Conservation (phyloP, 2,888 invertebrate species). For the Pollenia angustigena region DNA sequence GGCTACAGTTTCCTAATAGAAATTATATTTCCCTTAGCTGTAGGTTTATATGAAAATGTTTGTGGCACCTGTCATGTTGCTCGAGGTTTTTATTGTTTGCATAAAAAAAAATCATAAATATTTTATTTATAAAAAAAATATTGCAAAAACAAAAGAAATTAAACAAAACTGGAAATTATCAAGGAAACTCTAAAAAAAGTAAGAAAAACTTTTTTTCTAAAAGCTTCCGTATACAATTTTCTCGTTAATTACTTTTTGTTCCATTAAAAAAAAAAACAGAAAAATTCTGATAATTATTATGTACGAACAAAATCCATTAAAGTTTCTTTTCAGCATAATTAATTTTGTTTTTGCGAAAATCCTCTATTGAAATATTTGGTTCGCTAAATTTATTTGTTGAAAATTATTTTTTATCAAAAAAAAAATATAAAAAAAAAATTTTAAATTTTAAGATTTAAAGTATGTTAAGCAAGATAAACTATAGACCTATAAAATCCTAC, state of each 20-base stretch:
- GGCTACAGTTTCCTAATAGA: slow-evolving; percentile 1
- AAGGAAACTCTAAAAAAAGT: background rate
- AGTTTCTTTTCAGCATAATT: background rate
- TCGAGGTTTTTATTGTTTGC: too few relatives aligned
- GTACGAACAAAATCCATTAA: slow-evolving; percentile 2
- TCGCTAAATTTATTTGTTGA: too few relatives aligned
- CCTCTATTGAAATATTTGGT: too few relatives aligned
- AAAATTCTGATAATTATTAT: background rate
- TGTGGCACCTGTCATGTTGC: background rate
- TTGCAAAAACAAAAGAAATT: background rate
- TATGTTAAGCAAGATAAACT: too few relatives aligned
- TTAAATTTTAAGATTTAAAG: too few relatives aligned
- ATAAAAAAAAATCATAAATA: slow-evolving; percentile 7
- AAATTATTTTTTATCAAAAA: too few relatives aligned
- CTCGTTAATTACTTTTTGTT: slow-evolving; percentile 37
- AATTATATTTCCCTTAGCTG: background rate
- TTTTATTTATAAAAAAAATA: slow-evolving; percentile 2
- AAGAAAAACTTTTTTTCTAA: background rate
- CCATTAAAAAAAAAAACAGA: slow-evolving; percentile 13
- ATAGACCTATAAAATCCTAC: too few relatives aligned
- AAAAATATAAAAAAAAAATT: too few relatives aligned
- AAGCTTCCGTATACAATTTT: slow-evolving; percentile 33
- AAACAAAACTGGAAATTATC: background rate
- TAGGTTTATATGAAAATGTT: too few relatives aligned
- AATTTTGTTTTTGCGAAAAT: background rate